Conservation (phyloP, 2,888 invertebrate genomes). For the Athripsodes cinereus region DNA sequence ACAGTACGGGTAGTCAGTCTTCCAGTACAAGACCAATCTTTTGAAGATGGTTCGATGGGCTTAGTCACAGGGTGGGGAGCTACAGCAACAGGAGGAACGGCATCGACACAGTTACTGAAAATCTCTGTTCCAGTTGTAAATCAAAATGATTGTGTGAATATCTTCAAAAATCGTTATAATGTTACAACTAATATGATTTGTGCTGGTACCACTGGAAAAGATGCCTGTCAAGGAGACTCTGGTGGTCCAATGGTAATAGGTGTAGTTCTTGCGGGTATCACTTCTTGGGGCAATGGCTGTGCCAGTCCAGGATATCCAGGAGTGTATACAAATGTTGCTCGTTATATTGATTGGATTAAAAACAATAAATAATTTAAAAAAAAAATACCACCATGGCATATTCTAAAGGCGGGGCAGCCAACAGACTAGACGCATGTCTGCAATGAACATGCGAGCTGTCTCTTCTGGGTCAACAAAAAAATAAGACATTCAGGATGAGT, state of each 20-base stretch:
- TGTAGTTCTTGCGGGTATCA: neutral
- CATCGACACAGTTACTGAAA: neutral
- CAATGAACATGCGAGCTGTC: too few relatives aligned
- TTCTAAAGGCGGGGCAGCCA: too few relatives aligned
- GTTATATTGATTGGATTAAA: neutral
- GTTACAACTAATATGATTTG: neutral
- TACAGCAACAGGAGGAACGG: neutral
- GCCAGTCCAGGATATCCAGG: neutral
- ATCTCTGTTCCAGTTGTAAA: neutral
- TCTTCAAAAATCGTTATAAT: neutral
- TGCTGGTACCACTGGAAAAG: neutral
- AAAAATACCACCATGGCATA: too few relatives aligned
- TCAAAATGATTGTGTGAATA: neutral
- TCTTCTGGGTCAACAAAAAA: too few relatives aligned
- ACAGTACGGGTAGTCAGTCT: constrained; percentile 33
- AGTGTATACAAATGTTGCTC: neutral
- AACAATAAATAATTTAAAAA: too few relatives aligned
- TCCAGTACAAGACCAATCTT: constrained; percentile 31
- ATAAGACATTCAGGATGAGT: too few relatives aligned
- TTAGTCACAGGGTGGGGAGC: constrained; percentile 44
- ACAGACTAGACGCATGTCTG: too few relatives aligned
- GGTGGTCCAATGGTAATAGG: neutral
- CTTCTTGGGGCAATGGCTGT: neutral
- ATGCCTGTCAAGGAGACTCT: constrained; percentile 1
- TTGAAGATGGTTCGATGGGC: constrained; percentile 37